These are phyloP conservation scores for Thamnophis elegans DNA, from an alignment of 2,797 vertebrate genomes.

Conservation along the genomic window DNA sequence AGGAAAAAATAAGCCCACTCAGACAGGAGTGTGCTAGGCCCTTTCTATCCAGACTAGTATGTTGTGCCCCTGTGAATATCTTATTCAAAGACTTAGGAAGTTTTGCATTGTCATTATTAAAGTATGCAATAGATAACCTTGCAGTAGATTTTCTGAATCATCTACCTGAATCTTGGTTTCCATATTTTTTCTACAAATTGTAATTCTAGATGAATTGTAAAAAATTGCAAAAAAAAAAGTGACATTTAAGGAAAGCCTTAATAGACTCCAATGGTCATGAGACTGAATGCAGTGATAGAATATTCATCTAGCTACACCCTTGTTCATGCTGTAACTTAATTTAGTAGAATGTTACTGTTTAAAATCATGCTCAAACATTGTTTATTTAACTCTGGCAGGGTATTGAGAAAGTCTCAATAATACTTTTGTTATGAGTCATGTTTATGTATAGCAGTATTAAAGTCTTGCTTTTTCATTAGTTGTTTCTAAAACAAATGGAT, in stretches of 20 bases:
- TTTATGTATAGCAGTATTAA: slow-evolving; percentile 23
- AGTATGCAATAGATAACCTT: neutral
- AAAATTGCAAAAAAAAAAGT: slow-evolving; percentile 16
- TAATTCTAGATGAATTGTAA: slow-evolving; percentile 11
- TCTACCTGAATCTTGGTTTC: neutral
- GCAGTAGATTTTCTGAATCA: neutral
- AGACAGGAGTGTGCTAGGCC: neutral
- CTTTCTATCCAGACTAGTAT: neutral
- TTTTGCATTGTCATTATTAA: slow-evolving; percentile 3
- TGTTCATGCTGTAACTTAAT: slow-evolving; percentile 47
- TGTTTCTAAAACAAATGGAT: slow-evolving; percentile 33
- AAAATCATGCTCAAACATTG: slow-evolving; percentile 51
- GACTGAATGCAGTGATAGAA: slow-evolving; percentile 57
- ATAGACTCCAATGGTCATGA: slow-evolving; percentile 48
- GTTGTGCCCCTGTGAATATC: slow-evolving; percentile 9
- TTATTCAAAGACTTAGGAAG: slow-evolving; percentile 5
- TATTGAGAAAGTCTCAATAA: slow-evolving; percentile 59
- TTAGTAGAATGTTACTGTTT: slow-evolving; percentile 59
- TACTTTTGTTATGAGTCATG: slow-evolving; percentile 45
- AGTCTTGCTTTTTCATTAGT: slow-evolving; percentile 45
- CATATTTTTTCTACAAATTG: slow-evolving; percentile 27
- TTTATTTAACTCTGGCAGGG: slow-evolving; percentile 66
- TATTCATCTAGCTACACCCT: slow-evolving; percentile 65
- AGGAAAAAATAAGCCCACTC: neutral
- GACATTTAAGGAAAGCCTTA: slow-evolving; percentile 57